Conservation (phyloP, 2,113 vertebrate genomes). For the Mixornis gularis region DNA sequence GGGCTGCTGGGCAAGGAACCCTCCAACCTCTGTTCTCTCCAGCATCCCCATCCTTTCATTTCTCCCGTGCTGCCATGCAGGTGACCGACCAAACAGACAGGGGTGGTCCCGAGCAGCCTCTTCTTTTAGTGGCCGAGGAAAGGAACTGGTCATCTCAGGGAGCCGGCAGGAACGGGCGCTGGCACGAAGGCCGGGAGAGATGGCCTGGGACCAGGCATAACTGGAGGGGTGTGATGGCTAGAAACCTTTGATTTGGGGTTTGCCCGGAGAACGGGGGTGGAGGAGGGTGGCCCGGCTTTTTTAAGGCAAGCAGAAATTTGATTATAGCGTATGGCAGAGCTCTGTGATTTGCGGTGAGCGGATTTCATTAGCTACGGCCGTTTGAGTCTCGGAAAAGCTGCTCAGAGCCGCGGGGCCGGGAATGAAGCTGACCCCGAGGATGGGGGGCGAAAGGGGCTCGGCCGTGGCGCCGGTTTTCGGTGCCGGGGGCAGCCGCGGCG, state of each 20-base stretch:
- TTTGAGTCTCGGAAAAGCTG: background rate
- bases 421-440: background rate
- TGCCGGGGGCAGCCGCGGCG: background rate
- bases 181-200: background rate
- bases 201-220: background rate
- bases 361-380: slow-evolving; percentile 35
- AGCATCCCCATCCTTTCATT: background rate
- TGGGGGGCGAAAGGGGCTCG: background rate
- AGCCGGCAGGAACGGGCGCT: too few relatives aligned
- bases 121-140: background rate
- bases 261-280: background rate
- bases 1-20: background rate
- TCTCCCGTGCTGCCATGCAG: background rate
- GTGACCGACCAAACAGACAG: background rate
- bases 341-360: slow-evolving; percentile 53
- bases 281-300: slow-evolving; percentile 38
- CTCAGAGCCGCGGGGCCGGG: background rate
- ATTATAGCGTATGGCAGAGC: slow-evolving; percentile 46
- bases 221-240: slow-evolving; percentile 3
- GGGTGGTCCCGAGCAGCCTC: background rate
- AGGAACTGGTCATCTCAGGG: background rate
- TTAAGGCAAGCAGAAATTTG: slow-evolving; percentile 53
- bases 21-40: background rate
- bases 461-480: background rate
- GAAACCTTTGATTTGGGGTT: slow-evolving; percentile 57